Evolutionary conservation across 2,113 vertebrate genomes (phyloP).

Genomic region (Pachypanchax playfairii): DNA sequence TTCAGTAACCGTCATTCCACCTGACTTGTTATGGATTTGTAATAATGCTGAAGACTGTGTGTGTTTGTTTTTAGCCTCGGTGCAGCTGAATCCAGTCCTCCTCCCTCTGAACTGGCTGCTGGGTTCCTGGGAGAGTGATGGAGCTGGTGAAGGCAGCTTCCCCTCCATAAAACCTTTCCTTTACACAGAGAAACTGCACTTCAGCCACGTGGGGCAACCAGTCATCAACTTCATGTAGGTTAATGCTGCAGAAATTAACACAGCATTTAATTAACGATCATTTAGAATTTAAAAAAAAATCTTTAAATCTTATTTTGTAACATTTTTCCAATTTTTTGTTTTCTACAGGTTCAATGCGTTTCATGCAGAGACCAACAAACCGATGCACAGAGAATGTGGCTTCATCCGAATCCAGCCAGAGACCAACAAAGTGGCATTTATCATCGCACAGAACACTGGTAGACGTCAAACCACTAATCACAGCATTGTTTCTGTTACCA

Average conservation of each 20-base stretch:
- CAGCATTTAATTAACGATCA: too few relatives aligned
- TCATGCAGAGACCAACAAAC: conserved; percentile 88
- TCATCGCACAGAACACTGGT: conserved; percentile 97
- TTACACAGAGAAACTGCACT: conserved; percentile 87
- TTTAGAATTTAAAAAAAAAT: background rate
- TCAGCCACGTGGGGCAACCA: conserved; percentile 86
- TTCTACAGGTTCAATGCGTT: conserved; percentile 89
- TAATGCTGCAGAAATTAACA: background rate
- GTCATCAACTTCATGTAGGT: conserved; percentile 87
- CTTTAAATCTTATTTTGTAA: too few relatives aligned
- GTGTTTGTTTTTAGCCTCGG: conserved; percentile 42
- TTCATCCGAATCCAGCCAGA: conserved; percentile 92
- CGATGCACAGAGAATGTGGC: conserved; percentile 92
- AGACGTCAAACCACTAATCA: background rate
- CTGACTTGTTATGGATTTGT: too few relatives aligned
- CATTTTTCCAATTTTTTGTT: too few relatives aligned
- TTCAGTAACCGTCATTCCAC: too few relatives aligned
- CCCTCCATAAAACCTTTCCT: conserved; percentile 87
- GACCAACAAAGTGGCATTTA: conserved; percentile 92
- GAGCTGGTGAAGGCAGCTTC: conserved; percentile 85
- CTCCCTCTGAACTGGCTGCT: conserved; percentile 92
- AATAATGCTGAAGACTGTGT: too few relatives aligned
- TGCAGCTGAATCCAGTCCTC: conserved; percentile 82
- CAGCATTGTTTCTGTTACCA: background rate
- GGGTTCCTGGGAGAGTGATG: conserved; percentile 91